Evolutionary conservation across 2,113 vertebrate species (phyloP).

Genomic region (Alosa alosa): DNA sequence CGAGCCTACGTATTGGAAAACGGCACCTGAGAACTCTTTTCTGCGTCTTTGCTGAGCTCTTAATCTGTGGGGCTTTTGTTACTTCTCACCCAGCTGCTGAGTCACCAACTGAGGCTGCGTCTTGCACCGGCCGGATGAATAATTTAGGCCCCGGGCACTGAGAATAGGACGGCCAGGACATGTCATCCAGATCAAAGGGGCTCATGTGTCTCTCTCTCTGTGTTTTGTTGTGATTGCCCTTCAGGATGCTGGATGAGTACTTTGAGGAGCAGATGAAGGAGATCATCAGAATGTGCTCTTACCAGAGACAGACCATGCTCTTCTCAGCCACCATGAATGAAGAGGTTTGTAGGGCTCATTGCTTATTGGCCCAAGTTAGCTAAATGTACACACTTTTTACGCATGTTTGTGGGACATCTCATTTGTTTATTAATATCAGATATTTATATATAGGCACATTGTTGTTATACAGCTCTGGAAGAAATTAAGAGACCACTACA

Average conservation of each 20-base stretch:
- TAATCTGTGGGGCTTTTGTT: background rate
- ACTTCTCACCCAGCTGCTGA: background rate
- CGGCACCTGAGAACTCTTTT: background rate
- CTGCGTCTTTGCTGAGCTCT: background rate
- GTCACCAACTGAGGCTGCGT: background rate
- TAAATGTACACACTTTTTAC: background rate
- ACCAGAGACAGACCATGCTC: constrained; percentile 93
- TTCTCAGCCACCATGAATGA: constrained; percentile 98
- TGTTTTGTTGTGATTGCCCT: background rate
- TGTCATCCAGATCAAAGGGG: background rate
- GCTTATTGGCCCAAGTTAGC: background rate
- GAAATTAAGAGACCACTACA: too few relatives aligned
- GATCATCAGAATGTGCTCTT: constrained; percentile 89
- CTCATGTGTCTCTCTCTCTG: background rate
- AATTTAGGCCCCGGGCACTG: background rate
- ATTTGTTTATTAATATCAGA: too few relatives aligned
- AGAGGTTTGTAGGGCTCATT: constrained; percentile 73
- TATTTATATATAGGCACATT: too few relatives aligned
- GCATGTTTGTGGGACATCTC: background rate
- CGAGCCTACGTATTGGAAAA: background rate
- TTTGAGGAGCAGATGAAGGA: constrained; percentile 99
- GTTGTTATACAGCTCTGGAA: too few relatives aligned
- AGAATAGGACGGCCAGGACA: background rate
- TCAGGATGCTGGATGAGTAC: constrained; percentile 97
- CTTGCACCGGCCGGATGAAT: background rate